These are phyloP conservation scores for Torymus texanus DNA, from an alignment of 2,888 invertebrate genomes.

Conservation along the genomic window DNA sequence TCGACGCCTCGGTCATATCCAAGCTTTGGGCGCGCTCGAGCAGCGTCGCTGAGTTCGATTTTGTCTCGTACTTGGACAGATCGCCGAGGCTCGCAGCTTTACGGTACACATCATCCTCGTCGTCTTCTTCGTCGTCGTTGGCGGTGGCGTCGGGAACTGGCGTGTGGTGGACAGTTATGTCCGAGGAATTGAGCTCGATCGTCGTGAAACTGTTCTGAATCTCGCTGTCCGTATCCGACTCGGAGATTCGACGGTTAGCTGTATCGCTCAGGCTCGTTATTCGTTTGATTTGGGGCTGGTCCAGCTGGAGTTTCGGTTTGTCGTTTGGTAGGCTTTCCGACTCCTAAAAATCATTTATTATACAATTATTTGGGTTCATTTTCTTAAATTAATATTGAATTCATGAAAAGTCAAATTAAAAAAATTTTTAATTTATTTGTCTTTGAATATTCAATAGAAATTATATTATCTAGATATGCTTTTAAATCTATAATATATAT, in stretches of 20 bases:
- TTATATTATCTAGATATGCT: too few species aligned
- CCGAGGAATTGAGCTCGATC: constrained; percentile 84
- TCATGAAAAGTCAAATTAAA: too few species aligned
- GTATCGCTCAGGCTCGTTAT: constrained; percentile 11
- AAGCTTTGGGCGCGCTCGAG: constrained; percentile 88
- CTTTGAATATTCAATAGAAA: too few species aligned
- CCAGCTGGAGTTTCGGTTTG: constrained; percentile 39
- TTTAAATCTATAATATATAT: too few species aligned
- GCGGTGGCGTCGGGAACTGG: constrained; percentile 73
- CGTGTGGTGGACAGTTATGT: constrained; percentile 85
- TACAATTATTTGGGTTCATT: too few species aligned
- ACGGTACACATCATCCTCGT: constrained; percentile 80
- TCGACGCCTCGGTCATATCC: constrained; percentile 80
- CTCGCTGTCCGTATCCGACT: constrained; percentile 77
- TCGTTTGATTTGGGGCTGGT: constrained; percentile 41
- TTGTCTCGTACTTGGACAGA: constrained; percentile 82
- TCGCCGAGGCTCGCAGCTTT: constrained; percentile 89
- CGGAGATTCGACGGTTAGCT: constrained; percentile 70
- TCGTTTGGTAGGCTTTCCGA: not conserved
- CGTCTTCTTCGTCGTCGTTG: constrained; percentile 76
- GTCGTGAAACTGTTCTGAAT: constrained; percentile 77
- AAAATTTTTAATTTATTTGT: too few species aligned
- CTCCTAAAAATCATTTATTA: constrained; percentile 18
- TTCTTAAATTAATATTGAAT: too few species aligned
- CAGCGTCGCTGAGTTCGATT: constrained; percentile 78